Evolutionary conservation across 2,113 vertebrate species (phyloP).

Genomic region (Entomyzon cyanotis): DNA sequence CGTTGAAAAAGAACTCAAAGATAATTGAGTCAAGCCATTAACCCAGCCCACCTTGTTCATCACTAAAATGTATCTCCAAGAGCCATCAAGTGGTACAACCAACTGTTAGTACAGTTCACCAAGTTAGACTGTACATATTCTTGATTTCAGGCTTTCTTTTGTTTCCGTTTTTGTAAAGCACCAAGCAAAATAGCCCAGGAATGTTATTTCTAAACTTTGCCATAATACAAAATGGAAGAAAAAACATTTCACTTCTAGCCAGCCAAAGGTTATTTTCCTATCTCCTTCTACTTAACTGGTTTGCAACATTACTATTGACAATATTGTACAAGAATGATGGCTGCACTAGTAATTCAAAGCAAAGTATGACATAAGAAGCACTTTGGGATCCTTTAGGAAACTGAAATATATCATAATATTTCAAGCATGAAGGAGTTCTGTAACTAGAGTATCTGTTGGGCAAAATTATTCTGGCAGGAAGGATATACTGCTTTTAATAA

Average conservation of each 20-base stretch:
- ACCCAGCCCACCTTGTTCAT: background rate
- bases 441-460: background rate
- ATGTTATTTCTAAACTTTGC: background rate
- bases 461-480: constrained; percentile 11
- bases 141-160: background rate
- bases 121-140: background rate
- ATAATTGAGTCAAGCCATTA: background rate
- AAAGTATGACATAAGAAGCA: background rate
- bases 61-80: background rate
- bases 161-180: background rate
- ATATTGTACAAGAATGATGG: background rate
- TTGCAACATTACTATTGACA: background rate
- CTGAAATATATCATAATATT: background rate
- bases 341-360: constrained; percentile 7
- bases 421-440: background rate
- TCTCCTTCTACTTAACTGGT: background rate
- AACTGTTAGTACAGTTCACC: background rate
- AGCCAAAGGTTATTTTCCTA: background rate
- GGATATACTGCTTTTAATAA: background rate
- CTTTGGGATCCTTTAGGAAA: constrained; percentile 13
- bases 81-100: background rate
- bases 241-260: background rate
- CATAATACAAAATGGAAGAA: background rate
- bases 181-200: background rate
- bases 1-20: background rate